Base-by-base conservation (phyloP, 1,140 invertebrate species). In the Musca vetustissima region DNA sequence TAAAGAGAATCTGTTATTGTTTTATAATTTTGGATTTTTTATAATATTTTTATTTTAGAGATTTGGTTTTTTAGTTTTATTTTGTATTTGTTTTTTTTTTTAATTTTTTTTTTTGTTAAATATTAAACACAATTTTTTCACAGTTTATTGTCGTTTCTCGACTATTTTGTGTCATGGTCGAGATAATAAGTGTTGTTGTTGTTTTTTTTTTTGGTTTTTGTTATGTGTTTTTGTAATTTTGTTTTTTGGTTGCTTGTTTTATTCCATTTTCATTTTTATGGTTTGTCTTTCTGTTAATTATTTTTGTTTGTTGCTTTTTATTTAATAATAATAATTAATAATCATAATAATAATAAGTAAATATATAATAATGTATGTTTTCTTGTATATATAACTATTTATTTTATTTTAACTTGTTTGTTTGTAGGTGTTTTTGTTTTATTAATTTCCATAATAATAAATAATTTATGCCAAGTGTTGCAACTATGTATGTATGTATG, bases 91-190 rank as follows among this genome's bases (percentile, higher is more conserved):
- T 66, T 47, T 55, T 67, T 61, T 22, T 55, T 68, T 19, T 17
- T 52, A 14, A 53, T 66, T 65, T 69, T 65, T 64, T 64, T 19
- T 67, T 72, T 64, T 75, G 65, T 73, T 69, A 11, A 67, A 74
- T 76, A 76, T 81, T 78, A 77, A 61, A 81, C 78, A 76, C 75
- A 81, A 76, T 61, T 61, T 43, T 80, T 76, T 82, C 79, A 82
- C 80, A 82, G 79, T 82, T 82, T 81, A 82, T 81, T 81, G 79
- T 81, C 79, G 79, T 78, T 81, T 81, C 79, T 81, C 79, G 79
- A 81, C 79, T 67, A 74, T 80, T 43, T 43, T 75, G 75, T 78
- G 76, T 78, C 73, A 73, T 59, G 77, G 79, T 80, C 79, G 79
- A 81, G 79, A 81, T 78, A 81, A 78, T 79, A 79, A 81, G 80